These are phyloP conservation scores for Protobothrops flavoviridis DNA, from an alignment of 2,113 vertebrate species.

Conservation along the genomic window DNA sequence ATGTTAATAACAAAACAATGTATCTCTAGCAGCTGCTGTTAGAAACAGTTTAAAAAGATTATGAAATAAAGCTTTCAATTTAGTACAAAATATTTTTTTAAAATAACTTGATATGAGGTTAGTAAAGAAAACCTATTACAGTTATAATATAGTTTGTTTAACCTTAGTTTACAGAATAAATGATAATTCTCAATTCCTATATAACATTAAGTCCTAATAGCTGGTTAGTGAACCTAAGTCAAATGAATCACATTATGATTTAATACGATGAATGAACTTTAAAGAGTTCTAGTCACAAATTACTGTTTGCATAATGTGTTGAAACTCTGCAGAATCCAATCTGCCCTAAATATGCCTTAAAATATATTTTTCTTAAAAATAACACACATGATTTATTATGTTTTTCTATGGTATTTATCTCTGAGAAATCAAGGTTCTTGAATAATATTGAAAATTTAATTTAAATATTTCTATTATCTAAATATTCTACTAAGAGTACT, in stretches of 20 bases:
- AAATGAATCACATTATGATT: neutral
- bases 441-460: accelerated
- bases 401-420: neutral
- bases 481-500: too few species aligned
- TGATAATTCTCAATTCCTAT: neutral
- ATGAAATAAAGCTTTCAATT: neutral
- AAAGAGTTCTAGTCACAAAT: neutral
- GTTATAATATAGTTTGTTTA: neutral
- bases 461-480: neutral
- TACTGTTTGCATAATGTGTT: neutral
- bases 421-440: neutral
- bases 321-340: neutral
- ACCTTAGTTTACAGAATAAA: neutral
- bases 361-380: neutral
- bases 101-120: neutral
- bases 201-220: neutral
- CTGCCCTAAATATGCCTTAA: neutral
- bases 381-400: neutral
- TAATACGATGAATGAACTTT: neutral
- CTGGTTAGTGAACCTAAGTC: neutral
- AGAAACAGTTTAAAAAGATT: neutral
- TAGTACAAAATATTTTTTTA: neutral
- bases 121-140: neutral
- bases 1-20: neutral
- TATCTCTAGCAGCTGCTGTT: neutral